These are phyloP conservation scores for Caenorhabditis japonica DNA, from an alignment of 2,888 invertebrate genomes.

Conservation along the genomic window DNA sequence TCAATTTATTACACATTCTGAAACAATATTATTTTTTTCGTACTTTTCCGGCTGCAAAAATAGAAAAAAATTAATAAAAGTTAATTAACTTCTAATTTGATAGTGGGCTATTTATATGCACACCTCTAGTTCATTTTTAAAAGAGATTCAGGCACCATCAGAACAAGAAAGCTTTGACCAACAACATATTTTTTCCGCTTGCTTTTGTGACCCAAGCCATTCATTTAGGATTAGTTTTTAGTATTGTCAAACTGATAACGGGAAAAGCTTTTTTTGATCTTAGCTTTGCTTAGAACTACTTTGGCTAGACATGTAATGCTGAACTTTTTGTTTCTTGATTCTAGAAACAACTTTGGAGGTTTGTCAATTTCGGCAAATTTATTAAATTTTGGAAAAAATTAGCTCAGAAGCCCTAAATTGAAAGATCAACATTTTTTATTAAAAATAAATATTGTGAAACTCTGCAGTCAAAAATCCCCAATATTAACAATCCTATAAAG, in stretches of 20 bases:
- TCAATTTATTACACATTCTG: conserved; percentile 7
- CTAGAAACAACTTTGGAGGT: neutral
- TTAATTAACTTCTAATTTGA: neutral
- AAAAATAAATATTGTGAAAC: no score
- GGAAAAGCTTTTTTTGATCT: no score
- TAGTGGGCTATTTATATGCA: neutral
- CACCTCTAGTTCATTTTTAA: neutral
- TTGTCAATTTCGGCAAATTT: neutral
- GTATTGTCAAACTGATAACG: no score
- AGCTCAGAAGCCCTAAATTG: no score
- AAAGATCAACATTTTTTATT: no score
- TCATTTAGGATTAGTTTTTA: no score
- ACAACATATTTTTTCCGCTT: no score
- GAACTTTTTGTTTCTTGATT: conserved; percentile 19
- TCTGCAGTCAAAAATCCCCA: no score
- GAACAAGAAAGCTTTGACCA: conserved; percentile 3
- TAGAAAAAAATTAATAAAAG: no score
- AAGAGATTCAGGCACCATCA: neutral
- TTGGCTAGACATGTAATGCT: conserved; percentile 13
- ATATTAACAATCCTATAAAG: no score
- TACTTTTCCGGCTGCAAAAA: conserved; percentile 6
- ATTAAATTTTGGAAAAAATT: neutral
- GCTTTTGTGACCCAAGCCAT: no score
- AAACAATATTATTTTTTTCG: neutral
- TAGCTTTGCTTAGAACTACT: no score